A percentile compares a stretch with the other conserved stretches of the same genome.
Conservation (phyloP, 2,888 invertebrate species). For the Rhingia rostrata region DNA sequence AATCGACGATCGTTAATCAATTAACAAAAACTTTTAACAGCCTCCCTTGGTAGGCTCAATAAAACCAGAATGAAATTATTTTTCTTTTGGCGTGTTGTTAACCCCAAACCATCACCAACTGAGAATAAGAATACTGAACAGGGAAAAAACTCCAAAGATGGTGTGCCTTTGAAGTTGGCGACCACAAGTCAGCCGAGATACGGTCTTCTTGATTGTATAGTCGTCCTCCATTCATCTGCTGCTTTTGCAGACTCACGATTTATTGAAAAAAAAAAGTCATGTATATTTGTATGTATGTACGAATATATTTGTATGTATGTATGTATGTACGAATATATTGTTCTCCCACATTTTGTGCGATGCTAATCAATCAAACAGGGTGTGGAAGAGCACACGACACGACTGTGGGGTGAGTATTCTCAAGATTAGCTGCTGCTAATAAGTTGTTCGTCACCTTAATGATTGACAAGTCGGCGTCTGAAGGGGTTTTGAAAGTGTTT, state of each 20-base stretch:
- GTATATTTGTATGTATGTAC: neutral
- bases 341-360: constrained; percentile 43
- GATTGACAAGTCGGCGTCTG: constrained; percentile 37
- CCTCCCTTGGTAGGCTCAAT: constrained; percentile 41
- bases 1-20: constrained; percentile 59
- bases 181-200: constrained; percentile 17
- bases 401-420: neutral
- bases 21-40: constrained; percentile 38
- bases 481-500: constrained; percentile 25
- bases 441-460: constrained; percentile 55
- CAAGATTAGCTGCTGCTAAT: constrained; percentile 50
- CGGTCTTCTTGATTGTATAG: constrained; percentile 38
- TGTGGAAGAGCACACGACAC: constrained; percentile 44
- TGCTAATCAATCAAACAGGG: constrained; percentile 63
- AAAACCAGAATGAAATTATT: constrained; percentile 46
- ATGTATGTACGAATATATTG: constrained; percentile 6
- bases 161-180: constrained; percentile 64
- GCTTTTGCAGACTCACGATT: constrained; percentile 60
- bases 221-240: constrained; percentile 42
- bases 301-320: constrained; percentile 9
- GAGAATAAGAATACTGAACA: constrained; percentile 15
- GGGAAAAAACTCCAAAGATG: constrained; percentile 11
- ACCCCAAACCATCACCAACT: constrained; percentile 25
- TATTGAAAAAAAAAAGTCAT: constrained; percentile 35
- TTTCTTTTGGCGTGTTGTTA: constrained; percentile 24